A percentile compares a stretch with the other conserved stretches of the same genome.
Conservation (phyloP, 2,113 vertebrate species). For the Cyphomyrus plagiostoma region DNA sequence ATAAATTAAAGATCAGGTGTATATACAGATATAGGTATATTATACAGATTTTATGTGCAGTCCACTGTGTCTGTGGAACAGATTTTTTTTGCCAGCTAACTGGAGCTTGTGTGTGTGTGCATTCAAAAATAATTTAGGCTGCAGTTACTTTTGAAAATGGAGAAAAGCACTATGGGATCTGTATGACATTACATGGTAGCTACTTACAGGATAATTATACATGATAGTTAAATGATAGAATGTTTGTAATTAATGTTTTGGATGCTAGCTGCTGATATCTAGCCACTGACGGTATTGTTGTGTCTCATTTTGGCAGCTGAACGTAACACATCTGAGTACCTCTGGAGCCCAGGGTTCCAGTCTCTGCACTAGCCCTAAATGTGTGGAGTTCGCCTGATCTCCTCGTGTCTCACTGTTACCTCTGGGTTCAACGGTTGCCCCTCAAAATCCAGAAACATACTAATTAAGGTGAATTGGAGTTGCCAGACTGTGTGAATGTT, state of each 20-base stretch:
- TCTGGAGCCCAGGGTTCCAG: too few species aligned
- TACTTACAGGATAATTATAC: neutral
- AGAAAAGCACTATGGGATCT: neutral
- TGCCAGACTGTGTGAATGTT: too few species aligned
- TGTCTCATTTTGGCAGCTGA: too few species aligned
- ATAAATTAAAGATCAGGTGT: neutral
- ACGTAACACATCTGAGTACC: too few species aligned
- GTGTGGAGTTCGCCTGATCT: neutral
- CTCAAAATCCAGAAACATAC: too few species aligned
- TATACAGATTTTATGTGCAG: neutral
- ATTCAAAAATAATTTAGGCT: neutral
- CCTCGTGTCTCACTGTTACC: neutral
- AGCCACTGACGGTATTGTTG: too few species aligned
- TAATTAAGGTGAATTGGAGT: too few species aligned
- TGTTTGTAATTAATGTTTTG: too few species aligned
- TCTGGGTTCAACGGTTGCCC: neutral
- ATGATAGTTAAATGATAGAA: too few species aligned
- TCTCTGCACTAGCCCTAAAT: too few species aligned
- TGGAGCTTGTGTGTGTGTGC: neutral
- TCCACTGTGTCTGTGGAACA: neutral
- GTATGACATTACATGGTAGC: neutral
- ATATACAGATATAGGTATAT: neutral
- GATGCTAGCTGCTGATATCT: too few species aligned
- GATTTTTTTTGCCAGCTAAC: neutral
- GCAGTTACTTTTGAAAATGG: neutral